Evolutionary conservation across 2,888 invertebrate genomes (phyloP).

Genomic region (Phania funesta): DNA sequence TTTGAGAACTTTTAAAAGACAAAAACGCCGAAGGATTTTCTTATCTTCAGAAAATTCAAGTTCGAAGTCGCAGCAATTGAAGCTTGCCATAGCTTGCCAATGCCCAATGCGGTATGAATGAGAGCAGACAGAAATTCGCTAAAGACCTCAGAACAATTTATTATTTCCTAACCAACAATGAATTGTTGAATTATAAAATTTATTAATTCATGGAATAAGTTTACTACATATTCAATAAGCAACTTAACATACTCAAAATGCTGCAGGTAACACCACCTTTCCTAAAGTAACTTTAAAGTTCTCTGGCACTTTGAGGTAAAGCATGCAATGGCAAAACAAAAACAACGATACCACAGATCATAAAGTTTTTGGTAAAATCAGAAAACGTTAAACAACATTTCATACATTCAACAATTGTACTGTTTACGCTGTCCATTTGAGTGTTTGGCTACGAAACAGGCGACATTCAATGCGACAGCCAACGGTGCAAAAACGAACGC

Average conservation of each 20-base stretch:
- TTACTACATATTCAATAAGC: not conserved
- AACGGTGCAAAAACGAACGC: constrained; percentile 80
- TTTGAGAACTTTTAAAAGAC: too few species aligned
- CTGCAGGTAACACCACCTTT: constrained; percentile 10
- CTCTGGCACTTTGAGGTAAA: constrained; percentile 26
- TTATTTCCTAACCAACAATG: too few species aligned
- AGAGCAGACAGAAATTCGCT: too few species aligned
- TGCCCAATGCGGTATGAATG: too few species aligned
- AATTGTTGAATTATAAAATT: not conserved
- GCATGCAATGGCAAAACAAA: constrained; percentile 61
- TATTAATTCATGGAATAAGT: not conserved
- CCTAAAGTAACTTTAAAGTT: constrained; percentile 45
- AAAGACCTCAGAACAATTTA: too few species aligned
- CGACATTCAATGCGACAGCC: constrained; percentile 74
- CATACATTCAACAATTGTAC: constrained; percentile 39
- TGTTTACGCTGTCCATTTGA: constrained; percentile 34
- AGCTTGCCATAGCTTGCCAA: too few species aligned
- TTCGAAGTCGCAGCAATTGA: too few species aligned
- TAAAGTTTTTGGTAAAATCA: constrained; percentile 42
- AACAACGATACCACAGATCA: constrained; percentile 41
- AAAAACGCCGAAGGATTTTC: too few species aligned
- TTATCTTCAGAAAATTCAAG: too few species aligned
- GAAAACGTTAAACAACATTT: constrained; percentile 35
- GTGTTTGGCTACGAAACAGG: constrained; percentile 35
- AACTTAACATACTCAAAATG: constrained; percentile 9